Evolutionary conservation across 2,113 vertebrate species (phyloP).

Genomic region (Oreochromis tanganicae): DNA sequence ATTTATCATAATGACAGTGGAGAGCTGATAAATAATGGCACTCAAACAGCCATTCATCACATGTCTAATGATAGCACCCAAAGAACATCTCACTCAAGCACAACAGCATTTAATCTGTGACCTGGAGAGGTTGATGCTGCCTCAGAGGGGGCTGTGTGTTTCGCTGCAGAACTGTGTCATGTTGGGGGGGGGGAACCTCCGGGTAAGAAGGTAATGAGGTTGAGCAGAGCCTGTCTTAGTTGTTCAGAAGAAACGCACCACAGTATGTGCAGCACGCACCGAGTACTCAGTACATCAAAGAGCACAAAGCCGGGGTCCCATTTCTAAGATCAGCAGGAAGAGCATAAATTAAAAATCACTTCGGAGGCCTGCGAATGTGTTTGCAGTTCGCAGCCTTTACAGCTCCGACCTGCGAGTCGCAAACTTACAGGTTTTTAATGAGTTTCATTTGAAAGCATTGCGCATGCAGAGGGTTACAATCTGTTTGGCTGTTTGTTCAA

Average conservation of each 20-base stretch:
- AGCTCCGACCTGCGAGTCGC: neutral
- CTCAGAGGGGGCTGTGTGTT: constrained; percentile 18
- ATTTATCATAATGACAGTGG: constrained; percentile 35
- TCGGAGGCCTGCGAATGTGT: constrained; percentile 6
- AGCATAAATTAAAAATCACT: constrained; percentile 63
- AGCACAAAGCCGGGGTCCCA: neutral
- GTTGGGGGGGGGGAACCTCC: constrained; percentile 19
- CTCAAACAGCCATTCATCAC: constrained; percentile 26
- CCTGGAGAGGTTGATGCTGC: neutral
- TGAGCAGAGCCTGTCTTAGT: constrained; percentile 32
- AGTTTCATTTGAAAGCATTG: neutral
- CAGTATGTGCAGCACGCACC: constrained; percentile 21
- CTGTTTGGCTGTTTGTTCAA: neutral
- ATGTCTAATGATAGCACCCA: neutral
- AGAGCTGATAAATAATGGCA: constrained; percentile 32
- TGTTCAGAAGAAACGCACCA: constrained; percentile 13
- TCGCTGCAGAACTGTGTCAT: constrained; percentile 29
- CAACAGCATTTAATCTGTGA: constrained; percentile 8
- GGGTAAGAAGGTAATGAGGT: constrained; percentile 48
- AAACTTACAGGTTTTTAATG: neutral
- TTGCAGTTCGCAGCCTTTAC: neutral
- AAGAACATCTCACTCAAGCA: neutral
- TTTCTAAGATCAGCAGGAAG: constrained; percentile 50
- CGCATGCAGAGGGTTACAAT: neutral
- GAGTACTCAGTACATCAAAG: constrained; percentile 51